Base-by-base conservation (phyloP, 2,113 vertebrate species). In the Ondatra zibethicus region DNA sequence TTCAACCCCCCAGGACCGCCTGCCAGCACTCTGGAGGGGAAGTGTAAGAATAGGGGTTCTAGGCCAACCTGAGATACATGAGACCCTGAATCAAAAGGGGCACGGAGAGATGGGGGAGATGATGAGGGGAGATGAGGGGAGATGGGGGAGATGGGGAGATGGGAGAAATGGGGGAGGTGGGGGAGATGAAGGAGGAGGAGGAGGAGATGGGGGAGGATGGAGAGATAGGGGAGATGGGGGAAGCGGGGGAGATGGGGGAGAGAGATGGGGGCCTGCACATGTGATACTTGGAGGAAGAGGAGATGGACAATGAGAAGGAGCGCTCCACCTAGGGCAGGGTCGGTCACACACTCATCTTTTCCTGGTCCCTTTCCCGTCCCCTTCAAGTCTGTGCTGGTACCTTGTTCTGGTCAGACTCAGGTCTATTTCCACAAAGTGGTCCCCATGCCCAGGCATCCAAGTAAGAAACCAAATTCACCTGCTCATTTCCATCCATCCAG, bases 211-310 rank as follows among this genome's bases (percentile, higher is more conserved):
- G 23, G 27, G 70, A 5, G 36, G 5, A n/a, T 10, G 13, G 27
- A 14, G 27, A 14, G 5, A 5, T 16, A n/a, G 2, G 11, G 55
- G n/a, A 33, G 66, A 68, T 66, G 29, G 65, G 63, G 65, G n/a
- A 6, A 6, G 2, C 12, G 10, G 55, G 11, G 23, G 21, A 55
- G 3, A 42, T 2, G 16, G 5, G 31, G 42, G 39, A 5, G 27
- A 29, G 7, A 10, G 29, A 39, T 5, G 6, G 50, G 17, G 25
- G 3, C 55, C 5, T 0, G 6, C 14, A 7, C 2, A 0, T 0
- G 14, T 39, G 55, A 61, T 42, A 39, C 55, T 39, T 42, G 58
- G 36, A 61, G 55, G 36, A 7, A 61, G 36, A 36, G 78, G 17
- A 55, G 50, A 17, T 9, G 21, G 33, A 58, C 21, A 39, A 27